A percentile compares a stretch with the other conserved stretches of the same genome.
Conservation (phyloP, 2,888 invertebrate species). For the Bibio marci region DNA sequence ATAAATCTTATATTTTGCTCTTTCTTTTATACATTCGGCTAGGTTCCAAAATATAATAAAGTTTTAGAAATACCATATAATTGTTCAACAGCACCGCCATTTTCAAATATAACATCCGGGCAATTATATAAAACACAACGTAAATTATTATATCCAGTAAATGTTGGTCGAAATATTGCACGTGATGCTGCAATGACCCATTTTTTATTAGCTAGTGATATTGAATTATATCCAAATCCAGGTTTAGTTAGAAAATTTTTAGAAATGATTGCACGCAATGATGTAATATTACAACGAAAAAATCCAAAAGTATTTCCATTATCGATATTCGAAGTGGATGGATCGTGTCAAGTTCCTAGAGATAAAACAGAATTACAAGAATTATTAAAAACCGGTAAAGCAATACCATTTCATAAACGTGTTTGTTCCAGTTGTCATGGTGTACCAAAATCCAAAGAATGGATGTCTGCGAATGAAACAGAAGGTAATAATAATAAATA, state of each 20-base stretch:
- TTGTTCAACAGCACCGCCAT: slow-evolving; percentile 54
- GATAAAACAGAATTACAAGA: slow-evolving; percentile 54
- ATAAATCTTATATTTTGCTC: no score
- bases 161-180: slow-evolving; percentile 80
- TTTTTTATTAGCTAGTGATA: slow-evolving; percentile 72
- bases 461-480: slow-evolving; percentile 59
- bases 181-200: slow-evolving; percentile 66
- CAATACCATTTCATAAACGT: slow-evolving; percentile 82
- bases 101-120: slow-evolving; percentile 41
- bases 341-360: slow-evolving; percentile 42
- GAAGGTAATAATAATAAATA: slow-evolving; percentile 25
- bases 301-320: slow-evolving; percentile 67
- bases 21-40: slow-evolving; percentile 22
- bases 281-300: slow-evolving; percentile 40
- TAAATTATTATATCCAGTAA: slow-evolving; percentile 73
- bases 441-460: slow-evolving; percentile 69
- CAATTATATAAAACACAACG: slow-evolving; percentile 64
- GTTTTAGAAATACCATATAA: slow-evolving; percentile 47
- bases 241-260: slow-evolving; percentile 64
- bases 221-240: slow-evolving; percentile 79
- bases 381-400: slow-evolving; percentile 59
- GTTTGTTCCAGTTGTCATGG: slow-evolving; percentile 80
- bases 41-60: slow-evolving; percentile 49
- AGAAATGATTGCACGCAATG: slow-evolving; percentile 64
- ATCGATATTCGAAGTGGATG: slow-evolving; percentile 76